Percentiles rank a stretch among this genome's conserved stretches.
These are phyloP conservation scores for Takifugu ocellatus DNA, from an alignment of 2,797 vertebrate species.

Conservation along the genomic window DNA sequence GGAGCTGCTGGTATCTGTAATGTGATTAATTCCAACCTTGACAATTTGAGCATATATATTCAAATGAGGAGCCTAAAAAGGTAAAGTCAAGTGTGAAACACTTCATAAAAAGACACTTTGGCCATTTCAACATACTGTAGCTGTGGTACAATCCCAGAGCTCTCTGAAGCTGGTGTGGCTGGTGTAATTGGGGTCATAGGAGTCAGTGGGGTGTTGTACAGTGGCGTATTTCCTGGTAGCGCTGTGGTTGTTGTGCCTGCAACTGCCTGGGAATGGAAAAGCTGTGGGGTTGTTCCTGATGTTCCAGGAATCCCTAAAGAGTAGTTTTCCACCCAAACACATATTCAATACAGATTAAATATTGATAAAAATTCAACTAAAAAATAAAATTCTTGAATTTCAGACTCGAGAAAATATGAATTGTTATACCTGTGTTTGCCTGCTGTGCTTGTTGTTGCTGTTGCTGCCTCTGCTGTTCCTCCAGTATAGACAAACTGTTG, in stretches of 20 bases:
- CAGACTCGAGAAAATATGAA: background rate
- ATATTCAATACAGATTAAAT: too few species aligned
- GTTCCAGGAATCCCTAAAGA: constrained; percentile 73
- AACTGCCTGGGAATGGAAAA: constrained; percentile 93
- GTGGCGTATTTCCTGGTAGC: constrained; percentile 90
- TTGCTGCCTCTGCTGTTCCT: constrained; percentile 93
- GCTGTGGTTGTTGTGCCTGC: constrained; percentile 84
- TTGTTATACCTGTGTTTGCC: constrained; percentile 63
- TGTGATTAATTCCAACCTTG: background rate
- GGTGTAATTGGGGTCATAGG: constrained; percentile 98
- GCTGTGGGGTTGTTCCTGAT: constrained; percentile 90
- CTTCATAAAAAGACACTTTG: background rate
- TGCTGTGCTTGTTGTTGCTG: constrained; percentile 78
- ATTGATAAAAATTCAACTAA: background rate
- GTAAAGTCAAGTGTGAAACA: too few species aligned
- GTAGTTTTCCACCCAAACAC: background rate
- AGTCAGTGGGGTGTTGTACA: constrained; percentile 85
- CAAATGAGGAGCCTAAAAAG: background rate
- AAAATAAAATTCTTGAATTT: background rate
- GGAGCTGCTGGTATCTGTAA: background rate
- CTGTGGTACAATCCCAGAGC: constrained; percentile 96
- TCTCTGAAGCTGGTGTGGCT: constrained; percentile 93
- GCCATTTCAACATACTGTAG: constrained; percentile 84
- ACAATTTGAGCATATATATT: background rate
- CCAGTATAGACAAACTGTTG: constrained; percentile 90